Evolutionary conservation across 1,140 invertebrate species (phyloP), one percentile per base, ranked within the genome.

Genomic region (Drosophila mojavensis): DNA sequence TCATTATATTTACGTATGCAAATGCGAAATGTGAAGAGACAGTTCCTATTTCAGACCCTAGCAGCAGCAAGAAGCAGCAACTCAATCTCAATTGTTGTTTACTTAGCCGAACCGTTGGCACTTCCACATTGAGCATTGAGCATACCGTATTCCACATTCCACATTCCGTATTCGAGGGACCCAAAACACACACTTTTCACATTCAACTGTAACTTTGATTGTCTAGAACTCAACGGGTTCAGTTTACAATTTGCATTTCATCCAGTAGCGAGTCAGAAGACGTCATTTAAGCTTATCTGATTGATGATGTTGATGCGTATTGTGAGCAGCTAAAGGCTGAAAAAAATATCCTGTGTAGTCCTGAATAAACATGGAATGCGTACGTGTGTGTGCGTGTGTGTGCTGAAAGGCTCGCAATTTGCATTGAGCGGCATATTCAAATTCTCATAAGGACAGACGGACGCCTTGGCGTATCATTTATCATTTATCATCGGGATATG

Each of bases 261-360:
- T 62, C 50, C 68, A 59, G 61, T 65, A 79, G 72, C 58, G 20
- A 47, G 48, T 50, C 48, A 36, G 43, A 76, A 81, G 79, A 86
- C 83, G 83, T 88, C 83, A 84, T 90, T 89, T 89, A 89, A 89
- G 84, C 84, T 89, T 89, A 89, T 89, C 84, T 89, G 84, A 89
- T 89, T 89, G 84, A 89, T 89, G 84, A 89, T 89, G 80, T 79
- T 53, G 61, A 51, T 45, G 66, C 54, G 36, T 30, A 45, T 60
- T 60, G 58, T 47, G 26, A 26, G 13, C 26, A 39, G 17, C 56
- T 43, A 45, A 58, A 58, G 15, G 1, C 17, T 17, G 20, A 4
- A 50, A 50, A 24, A 50, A 50, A 10, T 13, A 60, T 59, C 41
- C 59, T 43, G 28, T 74, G 81, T 67, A 76, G 81, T 78, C 66